phyloP scores from a whole-genome alignment of 2,888 invertebrate genomes.

The Campopleginae sp. region DNA sequence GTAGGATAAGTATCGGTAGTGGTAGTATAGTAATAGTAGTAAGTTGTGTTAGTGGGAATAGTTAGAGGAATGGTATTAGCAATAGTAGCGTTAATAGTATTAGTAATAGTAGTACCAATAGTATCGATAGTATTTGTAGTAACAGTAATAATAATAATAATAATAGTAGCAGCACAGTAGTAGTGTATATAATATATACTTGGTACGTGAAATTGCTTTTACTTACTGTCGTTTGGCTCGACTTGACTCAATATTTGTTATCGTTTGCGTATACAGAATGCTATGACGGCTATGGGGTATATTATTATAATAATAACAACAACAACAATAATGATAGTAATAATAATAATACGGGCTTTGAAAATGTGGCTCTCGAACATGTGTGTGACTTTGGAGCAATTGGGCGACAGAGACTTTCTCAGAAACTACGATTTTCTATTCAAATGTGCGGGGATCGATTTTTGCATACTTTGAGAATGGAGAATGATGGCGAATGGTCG shows the following conservation, averaged over 20 bases:
- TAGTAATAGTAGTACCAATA: slow-evolving; percentile 27
- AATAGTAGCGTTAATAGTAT: slow-evolving; percentile 45
- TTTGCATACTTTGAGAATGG: slow-evolving; percentile 8
- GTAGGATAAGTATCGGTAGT: slow-evolving; percentile 34
- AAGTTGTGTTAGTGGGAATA: no score
- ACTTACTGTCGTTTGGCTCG: slow-evolving; percentile 83
- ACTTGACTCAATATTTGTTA: slow-evolving; percentile 77
- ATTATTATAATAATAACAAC: neutral
- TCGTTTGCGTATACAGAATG: slow-evolving; percentile 5
- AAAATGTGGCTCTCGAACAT: slow-evolving; percentile 8
- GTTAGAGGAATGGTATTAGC: no score
- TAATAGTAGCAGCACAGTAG: slow-evolving; percentile 59
- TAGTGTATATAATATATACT: slow-evolving; percentile 71
- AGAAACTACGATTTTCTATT: slow-evolving; percentile 21
- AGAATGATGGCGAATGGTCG: neutral
- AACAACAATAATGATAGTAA: neutral
- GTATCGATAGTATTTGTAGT: slow-evolving; percentile 37
- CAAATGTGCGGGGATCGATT: slow-evolving; percentile 24
- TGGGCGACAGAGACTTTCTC: slow-evolving; percentile 6
- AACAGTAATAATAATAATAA: slow-evolving; percentile 55
- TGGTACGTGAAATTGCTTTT: slow-evolving; percentile 80
- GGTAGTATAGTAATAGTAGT: slow-evolving; percentile 49
- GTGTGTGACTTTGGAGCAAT: neutral
- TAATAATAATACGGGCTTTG: neutral
- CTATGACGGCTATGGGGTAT: neutral